phyloP scores from a whole-genome alignment of 2,113 vertebrate species.

The Regulus satrapa region DNA sequence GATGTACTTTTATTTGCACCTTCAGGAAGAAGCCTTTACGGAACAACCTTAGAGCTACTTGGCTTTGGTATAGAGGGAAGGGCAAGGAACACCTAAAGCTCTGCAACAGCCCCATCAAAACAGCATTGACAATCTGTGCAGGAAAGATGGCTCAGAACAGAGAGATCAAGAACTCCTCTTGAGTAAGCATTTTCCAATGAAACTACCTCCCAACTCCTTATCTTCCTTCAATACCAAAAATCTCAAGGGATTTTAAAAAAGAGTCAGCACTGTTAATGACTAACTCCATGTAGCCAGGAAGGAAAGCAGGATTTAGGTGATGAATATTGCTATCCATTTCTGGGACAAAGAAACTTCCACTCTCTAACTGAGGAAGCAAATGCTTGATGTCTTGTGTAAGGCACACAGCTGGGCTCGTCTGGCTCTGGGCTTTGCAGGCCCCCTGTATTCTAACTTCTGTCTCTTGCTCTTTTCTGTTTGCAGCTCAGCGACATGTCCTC shows the following conservation, averaged over 20 bases:
- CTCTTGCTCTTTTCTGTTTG: conserved; percentile 28
- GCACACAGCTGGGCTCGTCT: not conserved
- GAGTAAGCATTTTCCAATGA: not conserved
- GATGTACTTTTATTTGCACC: not conserved
- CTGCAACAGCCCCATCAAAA: not conserved
- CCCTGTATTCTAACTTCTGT: conserved; percentile 10
- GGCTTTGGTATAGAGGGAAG: not conserved
- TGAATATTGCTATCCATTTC: not conserved
- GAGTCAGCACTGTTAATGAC: not conserved
- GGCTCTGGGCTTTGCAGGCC: not conserved
- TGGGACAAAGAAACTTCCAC: not conserved
- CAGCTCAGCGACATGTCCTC: conserved; percentile 87
- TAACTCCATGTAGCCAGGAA: not conserved
- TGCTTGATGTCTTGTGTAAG: not conserved
- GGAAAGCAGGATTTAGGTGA: not conserved
- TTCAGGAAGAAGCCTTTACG: not conserved
- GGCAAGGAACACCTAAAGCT: not conserved
- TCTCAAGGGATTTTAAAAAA: not conserved
- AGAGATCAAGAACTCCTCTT: not conserved
- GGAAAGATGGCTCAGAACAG: not conserved
- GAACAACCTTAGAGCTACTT: not conserved
- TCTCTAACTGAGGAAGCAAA: not conserved
- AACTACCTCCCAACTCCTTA: not conserved
- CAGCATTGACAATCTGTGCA: not conserved
- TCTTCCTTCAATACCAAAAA: not conserved